Evolutionary conservation across 2,888 invertebrate genomes (phyloP), one percentile per base, ranked within the genome.

Genomic region (Podotricha telesiphe): DNA sequence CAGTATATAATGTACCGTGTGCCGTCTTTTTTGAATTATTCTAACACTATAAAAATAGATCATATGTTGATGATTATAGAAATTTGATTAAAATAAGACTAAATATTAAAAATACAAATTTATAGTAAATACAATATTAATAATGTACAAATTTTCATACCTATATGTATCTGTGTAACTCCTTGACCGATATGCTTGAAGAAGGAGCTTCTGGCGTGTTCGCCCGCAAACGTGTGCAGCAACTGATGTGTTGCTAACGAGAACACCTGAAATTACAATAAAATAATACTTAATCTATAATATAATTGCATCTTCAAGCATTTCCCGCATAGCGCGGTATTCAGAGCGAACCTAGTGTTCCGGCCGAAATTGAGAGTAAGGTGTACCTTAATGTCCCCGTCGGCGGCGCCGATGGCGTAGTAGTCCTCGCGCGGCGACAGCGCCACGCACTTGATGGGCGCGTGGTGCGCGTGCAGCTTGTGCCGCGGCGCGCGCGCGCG

Each of bases 151-250:
- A 19, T 10, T 40, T 15, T 7, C 81, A 70, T 76, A 92, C 93
- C 93, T 72, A 99, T 96, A 83, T 97, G 96, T 76, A 99, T 94
- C 90, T 99, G 99, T 58, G 98, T 98, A 51, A 99, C 99, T 42
- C 98, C 98, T 89, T 98, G 98, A 42, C 98, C 98, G 82, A 98
- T 98, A 87, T 98, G 98, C 84, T 99, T 98, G 94, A 99, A 99
- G 94, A 99, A 98, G 73, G 98, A 98, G 74, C 98, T 98, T 76
- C 97, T 95, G 40, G 98, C 97, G 92, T 99, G 99, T 88, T 99
- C 99, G 0, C 97, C 98, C 45, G 96, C 96, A 85, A 99, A 97
- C 66, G 96, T 96, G 83, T 98, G 96, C 73, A 99, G 93, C 74
- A 97, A 93, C 78, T 97, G 96, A 82, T 98, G 98, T 64, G 96